Evolutionary conservation across 2,797 vertebrate species (phyloP).

Genomic region (Zonotrichia albicollis): DNA sequence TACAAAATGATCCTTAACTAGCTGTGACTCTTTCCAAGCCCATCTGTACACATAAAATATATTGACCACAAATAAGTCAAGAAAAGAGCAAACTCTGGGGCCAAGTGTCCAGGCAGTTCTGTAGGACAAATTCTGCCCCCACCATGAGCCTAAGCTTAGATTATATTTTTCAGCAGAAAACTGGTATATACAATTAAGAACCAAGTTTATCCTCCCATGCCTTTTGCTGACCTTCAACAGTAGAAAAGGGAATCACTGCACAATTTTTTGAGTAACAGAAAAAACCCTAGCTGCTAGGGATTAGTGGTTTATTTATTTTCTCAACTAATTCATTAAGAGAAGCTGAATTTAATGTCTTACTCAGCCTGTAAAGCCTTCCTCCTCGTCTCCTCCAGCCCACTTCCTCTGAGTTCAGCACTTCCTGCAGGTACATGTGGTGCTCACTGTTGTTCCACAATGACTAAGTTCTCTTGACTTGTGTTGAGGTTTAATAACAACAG

Average conservation of each 20-base stretch:
- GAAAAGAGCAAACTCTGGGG: not conserved
- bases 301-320: not conserved
- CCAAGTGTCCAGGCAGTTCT: not conserved
- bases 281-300: not conserved
- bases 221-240: not conserved
- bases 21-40: not conserved
- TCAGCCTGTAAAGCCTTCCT: not conserved
- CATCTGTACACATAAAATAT: not conserved
- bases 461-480: constrained; percentile 53
- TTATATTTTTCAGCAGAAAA: not conserved
- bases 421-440: constrained; percentile 5
- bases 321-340: not conserved
- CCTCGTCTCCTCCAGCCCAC: not conserved
- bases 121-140: not conserved
- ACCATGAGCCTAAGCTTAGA: not conserved
- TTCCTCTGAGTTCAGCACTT: constrained; percentile 30
- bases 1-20: not conserved
- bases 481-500: constrained; percentile 61
- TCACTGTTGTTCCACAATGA: constrained; percentile 46
- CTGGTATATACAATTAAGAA: not conserved
- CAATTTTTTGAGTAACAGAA: not conserved
- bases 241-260: not conserved
- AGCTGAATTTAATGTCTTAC: not conserved
- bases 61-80: not conserved
- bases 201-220: not conserved